Evolutionary conservation across 2,113 vertebrate genomes (phyloP).

Genomic region (Dolichallabes microphthalmus): DNA sequence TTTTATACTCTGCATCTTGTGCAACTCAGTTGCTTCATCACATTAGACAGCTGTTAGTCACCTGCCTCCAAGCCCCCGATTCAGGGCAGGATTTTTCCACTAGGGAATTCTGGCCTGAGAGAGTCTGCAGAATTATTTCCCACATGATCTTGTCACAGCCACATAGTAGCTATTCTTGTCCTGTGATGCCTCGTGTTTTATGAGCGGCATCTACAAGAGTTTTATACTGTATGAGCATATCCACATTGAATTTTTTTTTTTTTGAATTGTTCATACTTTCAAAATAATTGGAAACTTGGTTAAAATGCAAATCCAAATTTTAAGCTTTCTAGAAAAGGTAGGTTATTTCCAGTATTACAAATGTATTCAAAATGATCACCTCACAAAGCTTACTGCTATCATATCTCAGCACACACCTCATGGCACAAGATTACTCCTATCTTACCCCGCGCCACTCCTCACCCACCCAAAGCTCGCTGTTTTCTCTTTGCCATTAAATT

Average conservation of each 20-base stretch:
- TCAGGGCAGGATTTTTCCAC: constrained; percentile 54
- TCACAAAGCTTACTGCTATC: constrained; percentile 36
- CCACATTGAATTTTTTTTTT: not conserved
- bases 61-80: constrained; percentile 46
- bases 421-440: constrained; percentile 53
- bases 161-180: constrained; percentile 32
- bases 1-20: constrained; percentile 42
- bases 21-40: constrained; percentile 51
- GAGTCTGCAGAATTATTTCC: constrained; percentile 62
- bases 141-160: constrained; percentile 51
- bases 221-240: not conserved
- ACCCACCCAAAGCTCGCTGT: constrained; percentile 59
- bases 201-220: not conserved
- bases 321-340: not conserved
- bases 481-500: constrained; percentile 78
- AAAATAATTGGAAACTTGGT: not conserved
- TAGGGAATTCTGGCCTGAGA: constrained; percentile 42
- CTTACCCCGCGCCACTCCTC: not conserved
- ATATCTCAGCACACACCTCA: constrained; percentile 53
- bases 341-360: constrained; percentile 5
- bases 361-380: constrained; percentile 28
- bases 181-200: constrained; percentile 24
- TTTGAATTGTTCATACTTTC: not conserved
- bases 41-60: constrained; percentile 53
- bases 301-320: not conserved